Base-by-base conservation (phyloP, 1,140 invertebrate genomes). In the Trichonephila clavipes region DNA sequence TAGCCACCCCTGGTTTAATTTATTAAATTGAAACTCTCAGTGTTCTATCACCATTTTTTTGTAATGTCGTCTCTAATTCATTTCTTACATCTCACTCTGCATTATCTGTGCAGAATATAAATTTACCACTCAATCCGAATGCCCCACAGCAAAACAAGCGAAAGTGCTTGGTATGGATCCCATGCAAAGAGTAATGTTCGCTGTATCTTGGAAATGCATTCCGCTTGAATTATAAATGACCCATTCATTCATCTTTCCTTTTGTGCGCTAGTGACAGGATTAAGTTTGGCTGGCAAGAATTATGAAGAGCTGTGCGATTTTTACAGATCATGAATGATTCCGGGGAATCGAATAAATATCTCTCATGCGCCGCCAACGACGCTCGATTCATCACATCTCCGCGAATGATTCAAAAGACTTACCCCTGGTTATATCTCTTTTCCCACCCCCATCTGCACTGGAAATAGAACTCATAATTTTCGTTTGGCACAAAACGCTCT, bases 271-370 rank as follows among this genome's bases (percentile, higher is more conserved):
- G 51, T 66, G 86, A 88, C 58, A 88, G 86, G 86, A 88, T 62
- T 88, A 66, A 58, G 62, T 28, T 85, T 85, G 82, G 58, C 44
- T 40, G n/a, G 59, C 86, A 88, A 88, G 62, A 88, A 62, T 88
- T 66, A 88, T 66, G 86, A 88, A 40, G 28, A 34, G 86, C 64
- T 88, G 34, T 66, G 28, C 34, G 86, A 88, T 88, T 88, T 66
- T 89, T 51, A 89, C 40, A 51, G 58, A 89, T 89, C 64, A 16
- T 87, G 85, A 87, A 87, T 61, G 59, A 62, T 69, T 62, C 88
- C 19, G 24, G 21, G 64, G 88, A 66, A 64, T 89, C 88, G 64
- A 89, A 89, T 89, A 89, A 89, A 89, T 89, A 89, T 51, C 62
- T 66, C 28, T 1, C 72, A 24, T 21, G 62, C 24, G 88, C 88